Evolutionary conservation across 2,113 vertebrate genomes (phyloP).

Genomic region (Antechinus flavipes): DNA sequence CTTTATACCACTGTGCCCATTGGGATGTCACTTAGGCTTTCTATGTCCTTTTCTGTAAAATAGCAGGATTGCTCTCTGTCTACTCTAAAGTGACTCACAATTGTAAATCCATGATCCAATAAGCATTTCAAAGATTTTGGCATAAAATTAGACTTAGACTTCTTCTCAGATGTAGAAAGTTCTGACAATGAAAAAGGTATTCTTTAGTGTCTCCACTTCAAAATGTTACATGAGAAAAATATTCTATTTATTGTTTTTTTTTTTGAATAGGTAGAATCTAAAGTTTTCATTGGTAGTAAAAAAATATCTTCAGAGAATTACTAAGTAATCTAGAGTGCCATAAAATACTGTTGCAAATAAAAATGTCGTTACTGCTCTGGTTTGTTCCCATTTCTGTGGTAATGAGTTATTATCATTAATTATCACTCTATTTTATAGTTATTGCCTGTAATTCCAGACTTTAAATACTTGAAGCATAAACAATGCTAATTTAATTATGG

Average conservation of each 20-base stretch:
- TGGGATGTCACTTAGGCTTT: background rate
- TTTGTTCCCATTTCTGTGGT: constrained; percentile 77
- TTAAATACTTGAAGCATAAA: constrained; percentile 86
- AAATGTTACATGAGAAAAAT: background rate
- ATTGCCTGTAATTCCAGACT: constrained; percentile 84
- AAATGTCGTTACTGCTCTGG: constrained; percentile 76
- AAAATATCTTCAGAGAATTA: constrained; percentile 78
- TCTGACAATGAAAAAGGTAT: background rate
- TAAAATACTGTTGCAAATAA: constrained; percentile 84
- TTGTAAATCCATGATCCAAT: background rate
- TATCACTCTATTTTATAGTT: constrained; percentile 85
- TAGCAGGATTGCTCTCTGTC: background rate
- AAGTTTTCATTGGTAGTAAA: constrained; percentile 78
- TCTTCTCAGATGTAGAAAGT: background rate
- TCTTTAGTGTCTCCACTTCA: background rate
- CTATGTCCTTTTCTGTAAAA: background rate
- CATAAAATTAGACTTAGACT: background rate
- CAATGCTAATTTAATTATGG: constrained; percentile 85
- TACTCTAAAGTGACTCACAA: background rate
- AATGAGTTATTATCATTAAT: constrained; percentile 87
- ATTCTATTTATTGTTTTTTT: background rate
- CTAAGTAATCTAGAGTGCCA: constrained; percentile 79
- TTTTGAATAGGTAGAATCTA: background rate
- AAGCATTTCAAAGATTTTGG: background rate
- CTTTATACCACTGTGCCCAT: background rate